Base-by-base conservation (phyloP, 1,140 invertebrate species). In the Zaprionus nigranus region DNA sequence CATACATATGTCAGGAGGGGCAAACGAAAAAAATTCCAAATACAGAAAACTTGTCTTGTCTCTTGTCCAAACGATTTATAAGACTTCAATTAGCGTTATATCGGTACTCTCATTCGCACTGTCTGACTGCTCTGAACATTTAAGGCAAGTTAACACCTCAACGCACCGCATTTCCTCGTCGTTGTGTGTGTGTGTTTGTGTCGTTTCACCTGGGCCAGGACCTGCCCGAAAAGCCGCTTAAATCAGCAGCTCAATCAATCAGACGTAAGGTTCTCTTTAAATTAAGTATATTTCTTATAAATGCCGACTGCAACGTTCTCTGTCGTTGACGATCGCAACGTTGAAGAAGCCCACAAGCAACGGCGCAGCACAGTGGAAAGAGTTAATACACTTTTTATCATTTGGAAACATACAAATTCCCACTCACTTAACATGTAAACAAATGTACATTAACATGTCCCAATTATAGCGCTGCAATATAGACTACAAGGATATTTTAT, bases 211-310 rank as follows among this genome's bases (percentile, higher is more conserved):
- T 28, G 70, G 28, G 46, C 17, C 68, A 71, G 40, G 40, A 81
- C 28, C 36, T 46, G 46, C 28, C 56, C 34, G 57, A 13, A 81
- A 81, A 88, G 83, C 84, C 60, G 80, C 84, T 87, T 87, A 87
- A 87, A 88, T 88, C 83, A 88, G 81, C 83, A 66, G 83, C 81
- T 87, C 83, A 87, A 87, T 87, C 83, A 87, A 87, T 87, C 83
- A 87, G 84, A 75, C 64, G 43, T 46, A 81, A 70, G 67, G 67
- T 88, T 88, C 78, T 67, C 59, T 56, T 88, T 78, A 88, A 87
- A 87, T 87, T 87, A 83, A 88, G 84, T 67, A 71, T 74, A 61
- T 79, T 78, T 78, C 53, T 75, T 65, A 56, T 64, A 66, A 71
- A 74, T 72, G 70, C 53, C 56, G 63, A 53, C 53, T 51, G 67